Percentiles rank a stretch among this genome's conserved stretches.
Conservation (phyloP, 2,888 invertebrate species). For the Protophormia terraenovae region DNA sequence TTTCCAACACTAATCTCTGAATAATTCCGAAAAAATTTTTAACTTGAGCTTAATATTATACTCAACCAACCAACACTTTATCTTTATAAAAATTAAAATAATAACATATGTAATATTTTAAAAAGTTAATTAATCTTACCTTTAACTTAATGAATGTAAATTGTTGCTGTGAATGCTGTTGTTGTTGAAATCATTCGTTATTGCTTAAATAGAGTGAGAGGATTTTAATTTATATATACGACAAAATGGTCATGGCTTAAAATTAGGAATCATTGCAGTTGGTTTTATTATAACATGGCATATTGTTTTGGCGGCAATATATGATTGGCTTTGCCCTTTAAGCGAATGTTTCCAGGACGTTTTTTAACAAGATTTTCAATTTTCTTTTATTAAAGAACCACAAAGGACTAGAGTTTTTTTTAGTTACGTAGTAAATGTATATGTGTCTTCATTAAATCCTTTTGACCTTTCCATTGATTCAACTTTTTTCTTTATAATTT, state of each 20-base stretch:
- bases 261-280: constrained; percentile 47
- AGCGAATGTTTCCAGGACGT: constrained; percentile 39
- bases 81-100: background rate
- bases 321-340: background rate
- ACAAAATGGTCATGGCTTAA: constrained; percentile 28
- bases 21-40: too few relatives aligned
- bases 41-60: too few relatives aligned
- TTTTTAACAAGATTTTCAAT: constrained; percentile 31
- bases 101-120: background rate
- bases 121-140: constrained; percentile 17
- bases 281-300: constrained; percentile 42
- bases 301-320: constrained; percentile 32
- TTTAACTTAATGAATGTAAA: constrained; percentile 34
- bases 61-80: too few relatives aligned
- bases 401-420: constrained; percentile 54
- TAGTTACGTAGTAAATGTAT: too few relatives aligned
- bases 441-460: constrained; percentile 36
- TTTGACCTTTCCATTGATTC: constrained; percentile 40
- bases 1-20: too few relatives aligned
- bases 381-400: constrained; percentile 39
- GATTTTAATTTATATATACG: background rate
- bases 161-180: background rate
- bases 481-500: constrained; percentile 21
- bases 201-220: constrained; percentile 27
- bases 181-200: constrained; percentile 49